A percentile compares a stretch with the other conserved stretches of the same genome.
Conservation (phyloP, 2,113 vertebrate genomes). For the Rousettus leschenaultii region DNA sequence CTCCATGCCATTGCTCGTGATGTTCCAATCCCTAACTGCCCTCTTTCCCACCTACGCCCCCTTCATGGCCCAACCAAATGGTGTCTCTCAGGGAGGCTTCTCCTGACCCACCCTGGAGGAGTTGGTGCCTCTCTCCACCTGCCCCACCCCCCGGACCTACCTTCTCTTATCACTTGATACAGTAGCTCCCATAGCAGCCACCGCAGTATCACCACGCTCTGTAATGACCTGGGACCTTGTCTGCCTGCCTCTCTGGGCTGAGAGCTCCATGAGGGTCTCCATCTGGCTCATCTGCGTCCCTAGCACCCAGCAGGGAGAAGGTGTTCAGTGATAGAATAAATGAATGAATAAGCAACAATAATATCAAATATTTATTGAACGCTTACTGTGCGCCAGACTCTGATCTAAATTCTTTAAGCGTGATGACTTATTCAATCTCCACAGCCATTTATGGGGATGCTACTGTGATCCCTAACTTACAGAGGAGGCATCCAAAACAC, state of each 20-base stretch:
- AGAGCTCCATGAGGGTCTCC: rapidly evolving
- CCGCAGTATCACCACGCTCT: too few relatives aligned
- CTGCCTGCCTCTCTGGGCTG: not conserved
- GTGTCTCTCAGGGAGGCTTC: not conserved
- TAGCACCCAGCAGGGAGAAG: not conserved
- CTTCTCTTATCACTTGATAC: not conserved
- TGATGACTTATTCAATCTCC: not conserved
- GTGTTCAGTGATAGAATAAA: not conserved
- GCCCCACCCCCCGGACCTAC: rapidly evolving
- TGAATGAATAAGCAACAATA: not conserved
- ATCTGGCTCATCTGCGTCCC: not conserved
- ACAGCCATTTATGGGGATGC: not conserved
- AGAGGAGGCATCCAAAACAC: not conserved
- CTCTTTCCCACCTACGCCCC: not conserved
- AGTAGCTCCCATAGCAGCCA: too few relatives aligned
- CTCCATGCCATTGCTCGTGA: not conserved
- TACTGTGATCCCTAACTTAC: not conserved
- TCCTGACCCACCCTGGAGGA: not conserved
- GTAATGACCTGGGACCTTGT: not conserved
- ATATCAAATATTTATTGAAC: not conserved
- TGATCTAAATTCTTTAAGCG: not conserved
- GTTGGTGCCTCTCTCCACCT: not conserved
- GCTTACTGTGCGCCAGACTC: not conserved
- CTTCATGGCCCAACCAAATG: not conserved
- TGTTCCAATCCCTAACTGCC: not conserved